These are phyloP conservation scores for Scomberomorus guttatus DNA, from an alignment of 2,797 vertebrate genomes.

Conservation along the genomic window DNA sequence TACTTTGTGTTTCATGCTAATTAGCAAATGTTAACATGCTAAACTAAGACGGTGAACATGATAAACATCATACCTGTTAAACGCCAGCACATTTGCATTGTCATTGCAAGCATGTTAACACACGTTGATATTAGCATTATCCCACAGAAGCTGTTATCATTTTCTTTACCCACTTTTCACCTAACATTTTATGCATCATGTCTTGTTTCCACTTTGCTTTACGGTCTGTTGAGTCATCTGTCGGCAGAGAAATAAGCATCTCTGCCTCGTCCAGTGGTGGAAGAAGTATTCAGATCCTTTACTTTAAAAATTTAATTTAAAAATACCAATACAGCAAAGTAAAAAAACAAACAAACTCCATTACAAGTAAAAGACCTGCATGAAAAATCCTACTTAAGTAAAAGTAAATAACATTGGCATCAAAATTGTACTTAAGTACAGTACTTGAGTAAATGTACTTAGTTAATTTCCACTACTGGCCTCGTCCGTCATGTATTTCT, in stretches of 20 bases:
- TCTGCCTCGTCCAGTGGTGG: background rate
- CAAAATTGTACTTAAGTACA: no score
- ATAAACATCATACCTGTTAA: background rate
- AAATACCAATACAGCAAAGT: no score
- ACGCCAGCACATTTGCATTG: no score
- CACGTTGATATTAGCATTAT: background rate
- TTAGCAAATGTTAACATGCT: background rate
- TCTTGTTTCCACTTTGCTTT: constrained; percentile 8
- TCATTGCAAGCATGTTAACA: background rate
- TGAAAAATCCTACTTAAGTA: no score
- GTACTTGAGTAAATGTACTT: no score
- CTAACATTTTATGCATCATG: constrained; percentile 13
- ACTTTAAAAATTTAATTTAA: no score
- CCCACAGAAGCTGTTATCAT: background rate
- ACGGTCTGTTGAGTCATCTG: background rate
- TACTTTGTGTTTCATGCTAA: background rate
- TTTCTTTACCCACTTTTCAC: background rate
- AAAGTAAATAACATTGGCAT: no score
- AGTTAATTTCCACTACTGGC: background rate
- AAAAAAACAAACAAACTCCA: no score
- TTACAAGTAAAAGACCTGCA: no score
- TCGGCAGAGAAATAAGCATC: background rate
- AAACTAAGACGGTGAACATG: background rate
- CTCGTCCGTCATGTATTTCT: background rate
- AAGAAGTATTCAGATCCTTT: no score